phyloP scores from a whole-genome alignment of 2,888 invertebrate genomes.

The Mimachlamys varia region DNA sequence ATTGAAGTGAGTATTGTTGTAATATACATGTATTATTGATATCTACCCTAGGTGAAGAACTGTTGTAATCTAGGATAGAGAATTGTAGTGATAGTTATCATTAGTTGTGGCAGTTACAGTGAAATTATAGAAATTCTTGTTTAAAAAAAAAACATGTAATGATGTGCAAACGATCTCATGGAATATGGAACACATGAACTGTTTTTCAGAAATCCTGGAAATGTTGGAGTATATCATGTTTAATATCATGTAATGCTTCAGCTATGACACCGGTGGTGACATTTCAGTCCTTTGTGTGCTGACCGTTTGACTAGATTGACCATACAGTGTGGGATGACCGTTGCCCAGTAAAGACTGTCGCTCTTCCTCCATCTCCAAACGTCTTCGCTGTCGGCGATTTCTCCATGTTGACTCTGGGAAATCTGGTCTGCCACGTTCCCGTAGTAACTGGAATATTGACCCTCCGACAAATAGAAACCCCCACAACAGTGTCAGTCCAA shows the following conservation, averaged over 20 bases:
- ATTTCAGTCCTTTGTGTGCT: neutral
- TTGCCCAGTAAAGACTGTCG: neutral
- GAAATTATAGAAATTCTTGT: too few relatives aligned
- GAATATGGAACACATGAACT: too few relatives aligned
- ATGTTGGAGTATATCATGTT: too few relatives aligned
- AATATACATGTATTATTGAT: too few relatives aligned
- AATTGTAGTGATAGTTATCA: too few relatives aligned
- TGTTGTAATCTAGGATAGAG: too few relatives aligned
- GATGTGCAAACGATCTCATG: too few relatives aligned
- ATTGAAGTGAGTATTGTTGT: too few relatives aligned
- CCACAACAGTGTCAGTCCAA: constrained; percentile 84
- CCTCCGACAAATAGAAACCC: constrained; percentile 83
- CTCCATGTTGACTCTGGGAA: constrained; percentile 84
- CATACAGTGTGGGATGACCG: neutral
- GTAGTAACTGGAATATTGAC: constrained; percentile 84
- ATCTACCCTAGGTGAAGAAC: too few relatives aligned
- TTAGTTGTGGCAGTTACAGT: too few relatives aligned
- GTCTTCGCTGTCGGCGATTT: constrained; percentile 12
- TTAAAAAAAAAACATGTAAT: too few relatives aligned
- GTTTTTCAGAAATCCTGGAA: too few relatives aligned
- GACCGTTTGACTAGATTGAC: neutral
- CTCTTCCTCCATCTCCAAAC: neutral
- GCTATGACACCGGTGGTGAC: neutral
- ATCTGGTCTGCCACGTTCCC: constrained; percentile 85
- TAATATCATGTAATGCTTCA: neutral